phyloP scores from a whole-genome alignment of 2,888 invertebrate genomes.

The Vesta saturnalis region DNA sequence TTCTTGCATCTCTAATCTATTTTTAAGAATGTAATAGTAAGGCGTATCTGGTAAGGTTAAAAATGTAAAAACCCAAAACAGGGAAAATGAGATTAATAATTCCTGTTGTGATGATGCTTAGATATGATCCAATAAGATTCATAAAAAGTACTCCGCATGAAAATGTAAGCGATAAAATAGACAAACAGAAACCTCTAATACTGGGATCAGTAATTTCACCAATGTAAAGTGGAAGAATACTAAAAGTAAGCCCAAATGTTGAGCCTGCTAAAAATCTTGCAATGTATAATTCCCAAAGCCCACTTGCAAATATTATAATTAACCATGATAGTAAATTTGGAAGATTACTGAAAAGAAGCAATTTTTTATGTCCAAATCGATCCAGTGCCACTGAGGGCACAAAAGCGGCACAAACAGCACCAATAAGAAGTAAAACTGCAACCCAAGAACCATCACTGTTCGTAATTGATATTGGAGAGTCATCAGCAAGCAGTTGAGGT shows the following conservation, averaged over 20 bases:
- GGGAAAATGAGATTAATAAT: slow-evolving; percentile 66
- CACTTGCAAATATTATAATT: slow-evolving; percentile 68
- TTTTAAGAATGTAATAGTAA: slow-evolving; percentile 59
- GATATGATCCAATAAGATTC: slow-evolving; percentile 69
- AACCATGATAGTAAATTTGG: slow-evolving; percentile 73
- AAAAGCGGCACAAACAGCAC: slow-evolving; percentile 70
- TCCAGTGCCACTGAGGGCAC: slow-evolving; percentile 66
- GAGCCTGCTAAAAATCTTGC: slow-evolving; percentile 66
- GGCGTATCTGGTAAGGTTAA: slow-evolving; percentile 73
- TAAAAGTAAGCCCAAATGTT: slow-evolving; percentile 62
- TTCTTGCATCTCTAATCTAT: slow-evolving; percentile 59
- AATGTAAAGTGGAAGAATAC: slow-evolving; percentile 68
- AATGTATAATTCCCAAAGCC: slow-evolving; percentile 67
- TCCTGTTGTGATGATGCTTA: slow-evolving; percentile 64
- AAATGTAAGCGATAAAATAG: slow-evolving; percentile 65
- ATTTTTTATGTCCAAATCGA: background rate
- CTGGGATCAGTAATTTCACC: slow-evolving; percentile 69
- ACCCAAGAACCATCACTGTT: slow-evolving; percentile 69
- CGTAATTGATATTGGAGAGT: slow-evolving; percentile 63
- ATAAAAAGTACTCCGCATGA: slow-evolving; percentile 67
- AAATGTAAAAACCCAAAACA: slow-evolving; percentile 66
- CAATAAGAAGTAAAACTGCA: slow-evolving; percentile 72
- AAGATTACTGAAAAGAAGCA: slow-evolving; percentile 55
- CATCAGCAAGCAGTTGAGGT: slow-evolving; percentile 62
- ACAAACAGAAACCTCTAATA: slow-evolving; percentile 70